Conservation (phyloP, 2,797 vertebrate genomes). For the Bufotes viridis region DNA sequence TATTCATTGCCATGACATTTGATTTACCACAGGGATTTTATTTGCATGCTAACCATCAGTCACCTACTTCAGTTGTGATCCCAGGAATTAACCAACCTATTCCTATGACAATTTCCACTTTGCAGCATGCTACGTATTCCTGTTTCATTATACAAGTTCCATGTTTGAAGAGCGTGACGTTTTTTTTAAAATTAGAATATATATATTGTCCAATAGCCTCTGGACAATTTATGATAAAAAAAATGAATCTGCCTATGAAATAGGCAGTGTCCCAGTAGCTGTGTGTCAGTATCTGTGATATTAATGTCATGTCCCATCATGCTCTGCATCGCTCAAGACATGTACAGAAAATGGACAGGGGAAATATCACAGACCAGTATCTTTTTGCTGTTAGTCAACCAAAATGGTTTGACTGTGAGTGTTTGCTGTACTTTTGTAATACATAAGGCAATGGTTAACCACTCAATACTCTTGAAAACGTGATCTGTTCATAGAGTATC, state of each 20-base stretch:
- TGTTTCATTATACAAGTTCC: background rate
- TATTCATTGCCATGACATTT: slow-evolving; percentile 1
- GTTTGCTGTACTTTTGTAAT: background rate
- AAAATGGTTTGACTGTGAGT: too few species aligned
- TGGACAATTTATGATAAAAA: too few species aligned
- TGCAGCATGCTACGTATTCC: background rate
- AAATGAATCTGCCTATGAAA: too few species aligned
- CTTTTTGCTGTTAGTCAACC: too few species aligned
- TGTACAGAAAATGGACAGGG: too few species aligned
- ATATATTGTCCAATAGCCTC: too few species aligned
- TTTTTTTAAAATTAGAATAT: too few species aligned
- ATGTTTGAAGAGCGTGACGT: background rate
- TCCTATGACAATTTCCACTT: background rate
- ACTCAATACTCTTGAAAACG: background rate
- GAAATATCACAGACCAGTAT: too few species aligned
- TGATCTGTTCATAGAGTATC: too few species aligned
- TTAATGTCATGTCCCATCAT: background rate
- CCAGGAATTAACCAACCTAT: background rate
- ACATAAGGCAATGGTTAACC: background rate
- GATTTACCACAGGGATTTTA: slow-evolving; percentile 5
- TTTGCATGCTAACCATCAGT: slow-evolving; percentile 6
- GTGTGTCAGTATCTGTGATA: too few species aligned
- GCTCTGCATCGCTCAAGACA: background rate
- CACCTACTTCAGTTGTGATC: background rate
- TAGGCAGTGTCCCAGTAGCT: too few species aligned